These are phyloP conservation scores for Chionoecetes opilio DNA, from an alignment of 1,140 invertebrate genomes.

Conservation along the genomic window DNA sequence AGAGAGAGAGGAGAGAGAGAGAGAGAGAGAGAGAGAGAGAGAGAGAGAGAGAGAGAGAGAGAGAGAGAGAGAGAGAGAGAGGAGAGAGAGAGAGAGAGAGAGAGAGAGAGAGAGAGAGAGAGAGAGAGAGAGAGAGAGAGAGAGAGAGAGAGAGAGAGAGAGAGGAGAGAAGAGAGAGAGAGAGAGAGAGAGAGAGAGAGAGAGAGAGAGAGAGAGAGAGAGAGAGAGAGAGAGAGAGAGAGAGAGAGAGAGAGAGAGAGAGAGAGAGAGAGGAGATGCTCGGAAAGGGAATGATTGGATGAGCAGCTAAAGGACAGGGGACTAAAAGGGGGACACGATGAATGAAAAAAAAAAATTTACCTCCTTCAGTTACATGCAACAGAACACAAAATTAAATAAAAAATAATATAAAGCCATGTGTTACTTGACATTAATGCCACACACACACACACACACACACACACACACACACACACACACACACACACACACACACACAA, in stretches of 20 bases:
- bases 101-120: too few relatives aligned
- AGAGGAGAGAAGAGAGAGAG: background rate
- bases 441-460: background rate
- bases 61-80: background rate
- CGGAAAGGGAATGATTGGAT: too few relatives aligned
- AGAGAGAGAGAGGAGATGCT: too few relatives aligned
- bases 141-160: background rate
- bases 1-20: background rate
- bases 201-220: too few relatives aligned
- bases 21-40: too few relatives aligned
- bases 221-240: background rate
- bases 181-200: too few relatives aligned
- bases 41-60: background rate
- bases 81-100: background rate
- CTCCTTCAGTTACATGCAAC: background rate
- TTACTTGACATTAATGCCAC: background rate
- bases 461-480: slow-evolving; percentile 27
- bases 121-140: background rate
- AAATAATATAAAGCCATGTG: slow-evolving; percentile 3
- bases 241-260: background rate
- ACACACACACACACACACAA: slow-evolving; percentile 23
- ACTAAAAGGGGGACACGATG: too few relatives aligned
- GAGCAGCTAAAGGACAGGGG: too few relatives aligned
- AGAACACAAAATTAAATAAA: background rate
- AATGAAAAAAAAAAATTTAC: background rate